Conservation (phyloP, 2,888 invertebrate species). For the Tubulanus polymorphus region DNA sequence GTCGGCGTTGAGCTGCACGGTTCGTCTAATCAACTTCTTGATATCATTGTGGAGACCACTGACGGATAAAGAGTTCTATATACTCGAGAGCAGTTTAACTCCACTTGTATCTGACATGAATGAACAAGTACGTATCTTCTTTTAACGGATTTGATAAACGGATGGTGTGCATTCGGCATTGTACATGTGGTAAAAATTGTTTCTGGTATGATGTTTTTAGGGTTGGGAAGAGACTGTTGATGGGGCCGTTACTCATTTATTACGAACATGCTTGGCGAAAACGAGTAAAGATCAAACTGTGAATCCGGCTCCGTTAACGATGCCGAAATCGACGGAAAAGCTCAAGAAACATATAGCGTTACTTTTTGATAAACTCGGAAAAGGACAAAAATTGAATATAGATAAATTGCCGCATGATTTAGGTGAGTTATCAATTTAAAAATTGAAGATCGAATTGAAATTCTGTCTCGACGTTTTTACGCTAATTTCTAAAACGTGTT, state of each 20-base stretch:
- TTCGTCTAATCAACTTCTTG: conserved; percentile 51
- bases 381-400: conserved; percentile 44
- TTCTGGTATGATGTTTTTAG: conserved; percentile 52
- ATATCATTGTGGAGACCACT: conserved; percentile 52
- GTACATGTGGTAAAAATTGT: neutral
- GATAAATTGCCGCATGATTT: conserved; percentile 14
- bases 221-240: conserved; percentile 78
- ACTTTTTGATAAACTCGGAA: conserved; percentile 51
- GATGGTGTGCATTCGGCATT: conserved; percentile 7
- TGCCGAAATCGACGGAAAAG: conserved; percentile 49
- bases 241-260: conserved; percentile 63
- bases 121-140: conserved; percentile 44
- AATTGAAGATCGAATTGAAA: neutral
- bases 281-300: conserved; percentile 58
- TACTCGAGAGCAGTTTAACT: conserved; percentile 51
- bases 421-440: neutral
- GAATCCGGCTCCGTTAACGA: conserved; percentile 43
- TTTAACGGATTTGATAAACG: too few species aligned
- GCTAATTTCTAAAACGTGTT: too few species aligned
- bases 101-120: conserved; percentile 48
- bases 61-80: conserved; percentile 46
- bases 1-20: conserved; percentile 50
- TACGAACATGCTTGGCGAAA: conserved; percentile 62
- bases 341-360: conserved; percentile 54
- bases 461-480: neutral